Conservation (phyloP, 2,797 vertebrate species). For the Chloroceryle inda region DNA sequence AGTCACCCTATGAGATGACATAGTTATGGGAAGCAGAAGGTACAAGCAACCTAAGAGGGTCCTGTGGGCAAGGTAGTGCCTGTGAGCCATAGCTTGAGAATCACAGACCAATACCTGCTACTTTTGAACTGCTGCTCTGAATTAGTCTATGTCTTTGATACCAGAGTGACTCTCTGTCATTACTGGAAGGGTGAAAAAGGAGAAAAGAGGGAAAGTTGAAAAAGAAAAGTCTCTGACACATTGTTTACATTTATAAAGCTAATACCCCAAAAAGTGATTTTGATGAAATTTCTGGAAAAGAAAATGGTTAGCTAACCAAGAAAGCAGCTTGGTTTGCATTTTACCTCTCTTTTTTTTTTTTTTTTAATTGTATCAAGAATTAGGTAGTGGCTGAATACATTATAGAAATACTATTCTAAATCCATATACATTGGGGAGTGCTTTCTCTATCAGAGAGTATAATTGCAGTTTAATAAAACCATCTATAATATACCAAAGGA, state of each 20-base stretch:
- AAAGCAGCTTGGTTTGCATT: not conserved
- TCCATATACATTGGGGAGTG: not conserved
- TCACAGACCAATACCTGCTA: not conserved
- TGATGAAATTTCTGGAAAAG: not conserved
- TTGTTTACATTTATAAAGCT: not conserved
- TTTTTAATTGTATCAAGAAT: not conserved
- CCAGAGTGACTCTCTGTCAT: not conserved
- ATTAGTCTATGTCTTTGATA: not conserved
- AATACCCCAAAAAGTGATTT: not conserved
- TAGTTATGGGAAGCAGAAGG: not conserved
- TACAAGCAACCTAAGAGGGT: not conserved
- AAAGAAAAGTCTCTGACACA: not conserved
- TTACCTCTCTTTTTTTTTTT: not conserved
- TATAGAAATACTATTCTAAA: not conserved
- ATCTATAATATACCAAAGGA: not conserved
- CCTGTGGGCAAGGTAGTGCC: not conserved
- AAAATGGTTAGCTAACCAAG: not conserved
- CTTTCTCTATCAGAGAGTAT: not conserved
- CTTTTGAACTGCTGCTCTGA: not conserved
- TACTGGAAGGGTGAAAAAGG: not conserved
- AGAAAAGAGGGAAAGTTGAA: not conserved
- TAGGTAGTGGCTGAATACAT: not conserved
- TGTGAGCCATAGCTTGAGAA: not conserved
- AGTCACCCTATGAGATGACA: not conserved
- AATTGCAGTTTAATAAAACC: not conserved